Evolutionary conservation across 2,113 vertebrate species (phyloP).

Genomic region (Sphaerodactylus townsendi): DNA sequence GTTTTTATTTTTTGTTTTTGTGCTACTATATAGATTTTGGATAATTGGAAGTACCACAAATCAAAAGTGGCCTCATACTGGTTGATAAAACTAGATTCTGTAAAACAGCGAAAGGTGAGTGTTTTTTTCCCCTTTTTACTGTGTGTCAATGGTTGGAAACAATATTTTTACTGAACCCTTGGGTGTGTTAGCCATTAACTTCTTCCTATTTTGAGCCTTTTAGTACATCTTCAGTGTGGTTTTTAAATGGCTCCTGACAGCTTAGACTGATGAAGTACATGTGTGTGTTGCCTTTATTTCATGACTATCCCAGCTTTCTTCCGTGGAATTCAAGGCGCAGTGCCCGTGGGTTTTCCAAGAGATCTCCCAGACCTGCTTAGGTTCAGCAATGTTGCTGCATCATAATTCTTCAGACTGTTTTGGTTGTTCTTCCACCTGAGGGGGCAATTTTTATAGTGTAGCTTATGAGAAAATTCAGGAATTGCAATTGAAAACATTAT

Average conservation of each 20-base stretch:
- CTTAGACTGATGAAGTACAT: not conserved
- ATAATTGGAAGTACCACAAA: slow-evolving; percentile 98
- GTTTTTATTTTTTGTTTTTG: slow-evolving; percentile 39
- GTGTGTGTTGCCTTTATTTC: not conserved
- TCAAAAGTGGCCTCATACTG: slow-evolving; percentile 96
- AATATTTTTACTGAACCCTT: not conserved
- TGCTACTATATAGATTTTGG: slow-evolving; percentile 82
- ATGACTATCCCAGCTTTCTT: no score
- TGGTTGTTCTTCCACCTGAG: not conserved
- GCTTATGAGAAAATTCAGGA: not conserved
- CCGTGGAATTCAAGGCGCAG: no score
- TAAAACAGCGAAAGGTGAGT: slow-evolving; percentile 93
- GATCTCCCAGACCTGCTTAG: no score
- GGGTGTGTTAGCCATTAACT: not conserved
- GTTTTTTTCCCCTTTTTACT: not conserved
- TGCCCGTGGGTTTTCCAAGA: no score
- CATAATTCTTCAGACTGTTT: not conserved
- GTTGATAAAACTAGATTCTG: slow-evolving; percentile 94
- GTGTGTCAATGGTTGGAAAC: not conserved
- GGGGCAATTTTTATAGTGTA: not conserved
- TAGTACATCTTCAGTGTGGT: not conserved
- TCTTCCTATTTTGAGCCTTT: not conserved
- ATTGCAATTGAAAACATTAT: not conserved
- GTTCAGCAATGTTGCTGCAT: no score
- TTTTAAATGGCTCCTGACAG: not conserved